Evolutionary conservation across 1,140 invertebrate species (phyloP), one percentile per base, ranked within the genome.

Genomic region (Bombus fervidus): DNA sequence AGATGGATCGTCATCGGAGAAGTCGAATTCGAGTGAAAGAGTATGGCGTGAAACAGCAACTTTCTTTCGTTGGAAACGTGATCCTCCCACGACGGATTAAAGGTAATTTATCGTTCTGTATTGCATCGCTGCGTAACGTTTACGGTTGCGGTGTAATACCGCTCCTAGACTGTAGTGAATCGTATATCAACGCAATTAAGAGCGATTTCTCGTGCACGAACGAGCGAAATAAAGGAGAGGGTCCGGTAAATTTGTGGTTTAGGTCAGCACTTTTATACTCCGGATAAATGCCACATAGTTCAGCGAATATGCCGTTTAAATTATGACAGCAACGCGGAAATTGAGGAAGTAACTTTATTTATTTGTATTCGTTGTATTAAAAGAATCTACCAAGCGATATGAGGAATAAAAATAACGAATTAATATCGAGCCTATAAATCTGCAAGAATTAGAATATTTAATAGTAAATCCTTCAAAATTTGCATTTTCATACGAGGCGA

Each of bases 111-210:
- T 86, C 75, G 31, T 34, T 81, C 43, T 15, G 62, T 37, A 77
- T 85, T 34, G 66, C 66, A 85, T 81, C 72, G 66, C 77, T 77
- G 89, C 85, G 88, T 90, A 90, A 90, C 74, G 81, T 89, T 90
- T 89, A 89, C 87, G 74, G 78, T 69, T 69, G 22, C 68, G 73
- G 83, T 87, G 85, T 85, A 89, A 89, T 84, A 87, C 66, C 74
- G 68, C 15, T 73, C 47, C 15, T 47, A 57, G 71, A 85, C 77
- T 82, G 31, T 74, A 69, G 85, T 34, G 88, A 90, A 89, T 89
- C 88, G 88, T 89, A 90, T 83, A 89, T 90, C 88, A 87, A 83
- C 72, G 79, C 89, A 90, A 90, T 90, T 89, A 90, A 90, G 86
- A 90, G 41, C 75, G 88, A 89, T 83, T 87, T 79, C 81, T 87